Evolutionary conservation across 1,140 invertebrate genomes (phyloP), one percentile per base, ranked within the genome.

Genomic region (Scaptomyza pallida): DNA sequence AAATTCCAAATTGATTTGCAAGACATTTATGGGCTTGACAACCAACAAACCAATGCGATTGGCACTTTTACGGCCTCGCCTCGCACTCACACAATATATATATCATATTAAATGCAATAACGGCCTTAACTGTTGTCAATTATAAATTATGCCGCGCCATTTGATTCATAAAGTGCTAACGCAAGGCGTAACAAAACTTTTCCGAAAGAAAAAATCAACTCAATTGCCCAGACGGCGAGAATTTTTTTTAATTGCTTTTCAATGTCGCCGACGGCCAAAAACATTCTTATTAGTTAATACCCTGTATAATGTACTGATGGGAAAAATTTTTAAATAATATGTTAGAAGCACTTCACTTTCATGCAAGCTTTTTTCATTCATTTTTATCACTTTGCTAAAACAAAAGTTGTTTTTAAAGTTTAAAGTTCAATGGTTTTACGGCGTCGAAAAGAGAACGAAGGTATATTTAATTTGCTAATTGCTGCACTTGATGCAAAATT

Each of bases 381-480:
- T 37, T 37, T n/a, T 37, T 37, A 3, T 35, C 3, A 9, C 9
- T 35, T 21, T 15, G 40, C 17, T 33, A 44, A 16, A 30, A 60
- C 5, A 35, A 74, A 62, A 61, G 62, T 43, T 41, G 12, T 30
- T 62, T 40, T 62, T 40, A 41, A 61, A 63, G 50, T 50, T 64
- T 50, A 26, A 26, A 6, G 21, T 21, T 21, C 4, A 21, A 2
- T 2, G 21, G 4, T 21, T 2, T 21, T 21, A 4, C 5, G 33
- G 33, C 33, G 9, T 3, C n/a, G n/a, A 35, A 12, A 35, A 35
- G 3, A 12, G 3, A 37, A 8, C 12, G 62, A 85, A 80, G 77
- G 72, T 77, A 80, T 43, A 81, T 77, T 86, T 88, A 81, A 85
- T 81, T 88, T 77, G 73, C 77, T 88, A 85, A 85, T 85, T 85